Base-by-base conservation (phyloP, 2,888 invertebrate genomes). In the Gryllus longicercus region DNA sequence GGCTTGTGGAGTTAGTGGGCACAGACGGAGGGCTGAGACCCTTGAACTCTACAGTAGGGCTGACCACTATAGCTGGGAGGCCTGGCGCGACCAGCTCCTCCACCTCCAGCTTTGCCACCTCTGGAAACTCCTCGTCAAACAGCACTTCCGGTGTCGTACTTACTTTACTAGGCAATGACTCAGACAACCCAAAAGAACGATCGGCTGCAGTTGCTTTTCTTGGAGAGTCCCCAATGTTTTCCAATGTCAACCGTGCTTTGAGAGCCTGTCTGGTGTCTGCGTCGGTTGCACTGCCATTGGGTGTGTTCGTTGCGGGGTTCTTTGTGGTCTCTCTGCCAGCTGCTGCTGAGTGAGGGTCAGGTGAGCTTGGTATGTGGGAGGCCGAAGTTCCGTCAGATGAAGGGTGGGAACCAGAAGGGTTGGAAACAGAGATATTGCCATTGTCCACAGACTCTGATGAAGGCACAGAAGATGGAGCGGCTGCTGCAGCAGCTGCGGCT, bases 41-140 rank as follows among this genome's bases (percentile, higher is more conserved):
- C 51, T 81, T 81, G 81, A 80, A 80, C 50, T 82, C 82, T 79
- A 81, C 51, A 21, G 81, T 79, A n/a, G 82, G 82, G 75, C 82
- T 82, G 51, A 82, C 81, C 23, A 81, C 81, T 14, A 82, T 50
- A 23, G 79, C 51, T n/a, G 81, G 77, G 74, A 75, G 18, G 14
- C 50, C 79, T 18, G 16, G 18, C 2, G 18, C 76, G 16, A 38
- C 23, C 76, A 25, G 25, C 76, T 76, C 76, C 76, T 76, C 23
- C 8, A 2, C 76, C 14, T 63, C 63, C 63, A 63, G 63, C n/a
- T 63, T 63, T 63, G 63, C 63, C 63, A 63, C 63, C n/a, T 63
- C 63, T n/a, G 63, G 63, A 63, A 63, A 63, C 63, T 63, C 63
- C 63, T 63, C 63, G 63, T 63, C 63, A 63, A 63, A 63, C 63